A percentile compares a stretch with the other conserved stretches of the same genome.
Evolutionary conservation across 2,113 vertebrate genomes (phyloP).

Genomic region (Helogale parvula): DNA sequence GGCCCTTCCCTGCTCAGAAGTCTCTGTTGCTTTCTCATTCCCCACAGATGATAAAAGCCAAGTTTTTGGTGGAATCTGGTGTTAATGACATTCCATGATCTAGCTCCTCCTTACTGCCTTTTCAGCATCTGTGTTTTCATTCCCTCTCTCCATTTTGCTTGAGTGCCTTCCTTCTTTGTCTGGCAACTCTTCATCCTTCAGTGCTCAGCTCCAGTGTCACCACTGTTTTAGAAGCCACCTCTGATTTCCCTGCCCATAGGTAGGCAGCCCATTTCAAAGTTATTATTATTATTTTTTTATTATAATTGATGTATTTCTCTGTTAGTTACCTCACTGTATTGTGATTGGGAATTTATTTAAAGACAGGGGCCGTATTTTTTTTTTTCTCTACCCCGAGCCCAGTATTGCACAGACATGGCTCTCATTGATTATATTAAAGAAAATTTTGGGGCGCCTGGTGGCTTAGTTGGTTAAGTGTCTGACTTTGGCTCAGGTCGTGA

Average conservation of each 20-base stretch:
- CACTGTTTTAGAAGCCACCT: neutral
- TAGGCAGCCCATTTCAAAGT: neutral
- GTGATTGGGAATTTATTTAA: neutral
- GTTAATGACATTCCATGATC: neutral
- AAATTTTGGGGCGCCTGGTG: neutral
- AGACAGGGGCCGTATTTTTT: neutral
- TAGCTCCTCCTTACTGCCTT: neutral
- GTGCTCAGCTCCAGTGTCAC: neutral
- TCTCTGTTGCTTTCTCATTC: conserved; percentile 24
- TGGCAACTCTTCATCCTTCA: neutral
- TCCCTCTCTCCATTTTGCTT: conserved; percentile 27
- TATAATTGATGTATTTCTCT: neutral
- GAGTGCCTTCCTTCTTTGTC: neutral
- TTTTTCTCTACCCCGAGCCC: neutral
- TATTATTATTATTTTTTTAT: neutral
- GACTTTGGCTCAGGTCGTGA: too few species aligned
- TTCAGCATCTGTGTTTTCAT: conserved; percentile 17
- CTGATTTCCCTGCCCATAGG: neutral
- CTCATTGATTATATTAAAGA: neutral
- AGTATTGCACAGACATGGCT: neutral
- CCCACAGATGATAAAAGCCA: neutral
- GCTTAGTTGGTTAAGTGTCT: too few species aligned
- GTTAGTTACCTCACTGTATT: conserved; percentile 2
- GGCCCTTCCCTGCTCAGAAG: neutral
- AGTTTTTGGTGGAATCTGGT: neutral